Evolutionary conservation across 2,113 vertebrate species (phyloP), one percentile per base, ranked within the genome.

Genomic region (Macaca mulatta): DNA sequence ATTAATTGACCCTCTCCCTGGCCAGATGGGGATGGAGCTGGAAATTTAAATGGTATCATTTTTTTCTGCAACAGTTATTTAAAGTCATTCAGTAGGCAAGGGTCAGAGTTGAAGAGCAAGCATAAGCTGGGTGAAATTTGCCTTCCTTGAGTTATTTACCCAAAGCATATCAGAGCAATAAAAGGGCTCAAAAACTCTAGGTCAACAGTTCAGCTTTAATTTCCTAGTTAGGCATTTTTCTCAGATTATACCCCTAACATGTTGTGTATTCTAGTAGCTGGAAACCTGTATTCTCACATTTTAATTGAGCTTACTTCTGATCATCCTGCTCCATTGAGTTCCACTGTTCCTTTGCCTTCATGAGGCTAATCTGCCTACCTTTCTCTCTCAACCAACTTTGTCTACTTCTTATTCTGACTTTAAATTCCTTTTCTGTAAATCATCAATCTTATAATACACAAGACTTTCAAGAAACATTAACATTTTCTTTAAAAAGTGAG

Each of bases 11-110:
- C 94, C 72, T 95, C 61, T 83, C 40, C 50, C 0, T 88, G 77
- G 95, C 97, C 98, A 96, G 95, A 59, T 90, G 98, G 72, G 97
- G 95, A 75, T 94, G 90, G 97, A 96, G 85, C 82, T 13, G 55
- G 93, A 92, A 85, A 11, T 69, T 93, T 90, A 84, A 75, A 59
- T 5, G 85, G 45, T 16, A 0, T 81, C 93, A 48, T 91, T 97
- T 4, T 90, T 64, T 92, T 83, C 95, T 61, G 50, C 79, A 94
- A 82, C 78, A 96, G 92, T 96, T 85, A 97, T 67, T 96, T 95
- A 48, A 95, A 96, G 90, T 81, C 84, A 45, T 87, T 97, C 48
- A 59, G 9, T 79, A 64, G 83, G 43, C 12, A 14, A 78, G 90
- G 96, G 82, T 74, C 50, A 93, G 88, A 90, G 95, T 50, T 40